phyloP scores from a whole-genome alignment of 2,888 invertebrate species.

The Cerceris ruficornis region DNA sequence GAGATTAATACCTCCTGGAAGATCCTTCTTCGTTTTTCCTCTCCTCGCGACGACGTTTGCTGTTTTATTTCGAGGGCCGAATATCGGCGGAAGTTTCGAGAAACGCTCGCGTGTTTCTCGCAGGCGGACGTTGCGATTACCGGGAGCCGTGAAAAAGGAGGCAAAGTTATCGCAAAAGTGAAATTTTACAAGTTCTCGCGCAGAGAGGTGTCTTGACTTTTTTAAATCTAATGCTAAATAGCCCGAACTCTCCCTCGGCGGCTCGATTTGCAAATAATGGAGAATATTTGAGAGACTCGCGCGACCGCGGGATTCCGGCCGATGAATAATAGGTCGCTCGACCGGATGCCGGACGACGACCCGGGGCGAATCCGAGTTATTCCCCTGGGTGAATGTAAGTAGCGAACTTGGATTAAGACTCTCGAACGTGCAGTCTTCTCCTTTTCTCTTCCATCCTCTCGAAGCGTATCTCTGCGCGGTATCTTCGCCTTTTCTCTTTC shows the following conservation, averaged over 20 bases:
- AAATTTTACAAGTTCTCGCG: too few relatives aligned
- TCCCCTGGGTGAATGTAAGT: slow-evolving; percentile 25
- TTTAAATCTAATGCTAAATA: too few relatives aligned
- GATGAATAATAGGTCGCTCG: slow-evolving; percentile 57
- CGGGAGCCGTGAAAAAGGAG: too few relatives aligned
- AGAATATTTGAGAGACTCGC: not conserved
- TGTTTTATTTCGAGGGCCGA: slow-evolving; percentile 5
- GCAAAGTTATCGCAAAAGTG: too few relatives aligned
- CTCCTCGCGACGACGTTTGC: not conserved
- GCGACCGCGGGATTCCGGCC: slow-evolving; percentile 32
- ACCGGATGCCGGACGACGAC: slow-evolving; percentile 32
- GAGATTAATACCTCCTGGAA: slow-evolving; percentile 18
- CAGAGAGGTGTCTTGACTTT: too few relatives aligned
- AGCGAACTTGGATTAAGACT: slow-evolving; percentile 2
- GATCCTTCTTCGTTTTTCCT: not conserved
- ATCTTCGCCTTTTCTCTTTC: slow-evolving; percentile 34
- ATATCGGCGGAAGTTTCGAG: not conserved
- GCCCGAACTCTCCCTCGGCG: too few relatives aligned
- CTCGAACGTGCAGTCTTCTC: slow-evolving; percentile 15
- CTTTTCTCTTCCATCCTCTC: slow-evolving; percentile 26
- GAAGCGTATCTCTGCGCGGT: slow-evolving; percentile 48
- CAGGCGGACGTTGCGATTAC: too few relatives aligned
- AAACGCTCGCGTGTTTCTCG: not conserved
- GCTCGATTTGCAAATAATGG: not conserved
- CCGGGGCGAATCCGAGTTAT: slow-evolving; percentile 35